Evolutionary conservation across 2,888 invertebrate species (phyloP), one percentile per base, ranked within the genome.

Genomic region (Eristalis intricaria): DNA sequence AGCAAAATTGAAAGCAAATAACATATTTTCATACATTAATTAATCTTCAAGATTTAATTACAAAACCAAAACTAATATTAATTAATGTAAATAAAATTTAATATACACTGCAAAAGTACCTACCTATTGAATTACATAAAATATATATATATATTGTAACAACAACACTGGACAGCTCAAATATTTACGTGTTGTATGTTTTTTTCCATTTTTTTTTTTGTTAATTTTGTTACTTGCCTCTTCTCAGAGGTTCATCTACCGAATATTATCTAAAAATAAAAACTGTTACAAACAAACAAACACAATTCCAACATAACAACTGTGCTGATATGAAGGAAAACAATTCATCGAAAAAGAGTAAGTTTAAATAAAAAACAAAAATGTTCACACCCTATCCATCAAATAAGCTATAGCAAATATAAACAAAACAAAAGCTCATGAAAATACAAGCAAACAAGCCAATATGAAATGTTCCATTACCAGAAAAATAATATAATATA

Each of bases 21-120:
- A 87, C 76, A 73, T 58, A 89, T 89, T 88, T 88, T 88, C 88
- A 43, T 88, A 88, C 88, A 70, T 78, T 75, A 83, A 64, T 78
- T 83, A 75, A 77, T 86, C 81, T 81, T 64, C 64, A 80, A 76
- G 50, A 79, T 85, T 84, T 70, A 87, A 88, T 79, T 83, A 63
- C 75, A 60, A 79, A 75, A 84, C 84, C 89, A 65, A 71, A 73
- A 73, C 19, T 65, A 68, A 75, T 58, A 71, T 71, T 66, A 7
- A 71, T 23, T 40, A 64, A 65, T 87, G 84, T 87, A 87, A 79
- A 84, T 84, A 84, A 60, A 70, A 80, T 63, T 79, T 32, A 76
- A 87, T 80, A 50, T 87, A 60, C 79, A 76, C 79, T 87, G 87
- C 83, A 84, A 87, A 84, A 77, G 87, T 87, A 87, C 87, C 87